Evolutionary conservation across 2,888 invertebrate species (phyloP).

Genomic region (Scaptodrosophila latifasciaeformis): DNA sequence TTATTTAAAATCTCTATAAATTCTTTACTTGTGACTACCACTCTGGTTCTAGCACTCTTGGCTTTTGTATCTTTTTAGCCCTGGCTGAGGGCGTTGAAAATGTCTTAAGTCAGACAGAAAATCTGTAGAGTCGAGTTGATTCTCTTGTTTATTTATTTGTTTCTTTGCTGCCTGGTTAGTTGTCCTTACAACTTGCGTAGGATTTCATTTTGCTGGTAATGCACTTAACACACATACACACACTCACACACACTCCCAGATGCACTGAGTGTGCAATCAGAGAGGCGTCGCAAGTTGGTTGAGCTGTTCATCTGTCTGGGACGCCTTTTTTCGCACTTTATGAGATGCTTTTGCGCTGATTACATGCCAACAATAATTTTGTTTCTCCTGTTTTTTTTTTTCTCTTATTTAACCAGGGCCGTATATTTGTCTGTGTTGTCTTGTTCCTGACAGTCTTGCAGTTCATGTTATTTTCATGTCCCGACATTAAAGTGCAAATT

Average conservation of each 20-base stretch:
- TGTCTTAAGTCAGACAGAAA: slow-evolving; percentile 13
- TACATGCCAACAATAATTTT: slow-evolving; percentile 48
- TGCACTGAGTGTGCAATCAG: slow-evolving; percentile 12
- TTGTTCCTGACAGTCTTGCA: too few species aligned
- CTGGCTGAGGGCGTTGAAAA: slow-evolving; percentile 23
- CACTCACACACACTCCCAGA: slow-evolving; percentile 15
- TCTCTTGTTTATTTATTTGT: too few species aligned
- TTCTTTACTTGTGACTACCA: too few species aligned
- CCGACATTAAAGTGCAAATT: slow-evolving; percentile 26
- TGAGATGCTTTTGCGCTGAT: slow-evolving; percentile 51
- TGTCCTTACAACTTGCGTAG: too few species aligned
- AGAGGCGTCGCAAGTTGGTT: neutral
- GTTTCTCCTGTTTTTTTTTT: neutral
- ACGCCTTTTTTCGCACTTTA: slow-evolving; percentile 37
- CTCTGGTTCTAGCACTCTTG: too few species aligned
- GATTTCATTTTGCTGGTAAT: slow-evolving; percentile 40
- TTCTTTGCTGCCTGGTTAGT: too few species aligned
- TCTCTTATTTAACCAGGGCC: neutral
- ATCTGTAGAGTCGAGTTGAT: too few species aligned
- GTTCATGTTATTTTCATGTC: slow-evolving; percentile 17
- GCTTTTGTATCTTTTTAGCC: too few species aligned
- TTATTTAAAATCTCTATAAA: slow-evolving; percentile 36
- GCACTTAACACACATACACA: slow-evolving; percentile 14
- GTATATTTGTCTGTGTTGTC: too few species aligned
- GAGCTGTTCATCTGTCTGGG: slow-evolving; percentile 8